Evolutionary conservation across 2,888 invertebrate genomes (phyloP).

Genomic region (Lottia gigantea): DNA sequence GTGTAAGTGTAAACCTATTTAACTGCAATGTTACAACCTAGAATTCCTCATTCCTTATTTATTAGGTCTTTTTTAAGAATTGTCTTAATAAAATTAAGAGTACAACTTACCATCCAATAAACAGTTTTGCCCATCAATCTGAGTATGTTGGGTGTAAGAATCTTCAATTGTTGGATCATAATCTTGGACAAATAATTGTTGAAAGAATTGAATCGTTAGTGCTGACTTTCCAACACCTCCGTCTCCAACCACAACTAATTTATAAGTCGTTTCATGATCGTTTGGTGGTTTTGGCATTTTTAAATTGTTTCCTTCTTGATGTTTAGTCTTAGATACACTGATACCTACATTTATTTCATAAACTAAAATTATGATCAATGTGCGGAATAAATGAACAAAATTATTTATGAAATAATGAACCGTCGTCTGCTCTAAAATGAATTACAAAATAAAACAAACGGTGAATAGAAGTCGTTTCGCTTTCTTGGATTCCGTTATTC

Average conservation of each 20-base stretch:
- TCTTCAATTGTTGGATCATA: constrained; percentile 97
- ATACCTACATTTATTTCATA: neutral
- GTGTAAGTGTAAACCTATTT: too few species aligned
- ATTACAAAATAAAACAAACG: neutral
- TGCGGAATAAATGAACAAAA: neutral
- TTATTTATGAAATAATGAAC: neutral
- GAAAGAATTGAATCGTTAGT: constrained; percentile 93
- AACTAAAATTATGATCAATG: neutral
- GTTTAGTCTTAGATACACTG: too few species aligned
- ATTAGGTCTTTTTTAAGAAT: too few species aligned
- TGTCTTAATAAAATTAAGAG: too few species aligned
- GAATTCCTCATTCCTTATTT: too few species aligned
- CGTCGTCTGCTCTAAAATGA: neutral
- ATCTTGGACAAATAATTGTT: constrained; percentile 92
- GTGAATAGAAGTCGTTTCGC: constrained; percentile 3
- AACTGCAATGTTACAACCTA: too few species aligned
- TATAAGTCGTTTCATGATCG: constrained; percentile 75
- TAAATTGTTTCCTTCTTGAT: neutral
- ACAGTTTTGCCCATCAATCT: constrained; percentile 92
- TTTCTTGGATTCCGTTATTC: neutral
- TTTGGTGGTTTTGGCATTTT: constrained; percentile 66
- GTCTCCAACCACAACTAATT: constrained; percentile 92
- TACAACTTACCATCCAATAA: constrained; percentile 81
- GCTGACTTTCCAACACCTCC: constrained; percentile 96
- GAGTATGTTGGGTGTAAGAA: constrained; percentile 92